These are phyloP conservation scores for Melanotaenia maccullochi DNA, from an alignment of 2,797 vertebrate genomes.

Conservation along the genomic window DNA sequence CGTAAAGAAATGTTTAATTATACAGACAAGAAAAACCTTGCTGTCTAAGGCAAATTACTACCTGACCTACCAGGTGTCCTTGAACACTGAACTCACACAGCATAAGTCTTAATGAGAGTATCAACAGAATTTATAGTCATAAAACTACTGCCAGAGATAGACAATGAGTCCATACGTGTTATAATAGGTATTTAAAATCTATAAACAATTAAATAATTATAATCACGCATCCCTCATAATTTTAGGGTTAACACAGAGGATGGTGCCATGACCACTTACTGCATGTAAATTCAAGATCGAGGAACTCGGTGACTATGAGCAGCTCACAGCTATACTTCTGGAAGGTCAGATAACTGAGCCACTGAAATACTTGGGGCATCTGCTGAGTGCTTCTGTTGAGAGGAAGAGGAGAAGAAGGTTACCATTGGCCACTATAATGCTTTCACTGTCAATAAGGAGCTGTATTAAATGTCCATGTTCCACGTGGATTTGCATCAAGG, in stretches of 20 bases:
- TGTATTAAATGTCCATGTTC: neutral
- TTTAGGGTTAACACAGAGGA: neutral
- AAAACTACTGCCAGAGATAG: neutral
- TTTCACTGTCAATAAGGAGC: neutral
- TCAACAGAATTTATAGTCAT: neutral
- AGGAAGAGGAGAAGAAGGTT: constrained; percentile 4
- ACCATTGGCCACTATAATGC: too few relatives aligned
- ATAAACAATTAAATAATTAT: neutral
- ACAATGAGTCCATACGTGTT: neutral
- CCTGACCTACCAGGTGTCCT: constrained; percentile 7
- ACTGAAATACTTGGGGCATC: constrained; percentile 90
- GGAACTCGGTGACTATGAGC: constrained; percentile 94
- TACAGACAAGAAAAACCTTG: neutral
- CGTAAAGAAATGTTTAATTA: constrained; percentile 3
- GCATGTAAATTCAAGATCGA: constrained; percentile 90
- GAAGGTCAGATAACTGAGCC: constrained; percentile 93
- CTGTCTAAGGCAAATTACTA: neutral
- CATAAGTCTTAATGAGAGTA: neutral
- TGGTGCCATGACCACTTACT: constrained; percentile 82
- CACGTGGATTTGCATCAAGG: neutral
- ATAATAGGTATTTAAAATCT: neutral
- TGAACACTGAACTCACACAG: constrained; percentile 15
- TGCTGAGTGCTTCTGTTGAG: constrained; percentile 86
- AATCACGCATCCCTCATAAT: neutral
- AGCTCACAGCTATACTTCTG: constrained; percentile 96